Evolutionary conservation across 2,888 invertebrate species (phyloP).

Genomic region (Pomacea canaliculata): DNA sequence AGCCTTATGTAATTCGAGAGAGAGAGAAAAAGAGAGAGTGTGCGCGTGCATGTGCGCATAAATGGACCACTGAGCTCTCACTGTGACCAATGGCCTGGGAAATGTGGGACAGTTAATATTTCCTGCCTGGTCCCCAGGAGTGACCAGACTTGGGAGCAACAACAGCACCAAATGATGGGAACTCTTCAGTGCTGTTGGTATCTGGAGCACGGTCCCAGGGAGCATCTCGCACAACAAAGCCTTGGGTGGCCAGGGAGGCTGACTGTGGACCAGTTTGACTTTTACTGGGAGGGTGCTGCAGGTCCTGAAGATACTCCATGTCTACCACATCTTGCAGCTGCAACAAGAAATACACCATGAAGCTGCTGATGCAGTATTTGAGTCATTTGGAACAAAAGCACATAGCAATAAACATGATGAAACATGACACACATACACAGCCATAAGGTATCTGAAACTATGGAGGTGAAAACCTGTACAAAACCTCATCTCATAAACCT

Average conservation of each 20-base stretch:
- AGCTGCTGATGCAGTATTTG: background rate
- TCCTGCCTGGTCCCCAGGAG: slow-evolving; percentile 52
- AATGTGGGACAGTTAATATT: background rate
- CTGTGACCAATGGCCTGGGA: background rate
- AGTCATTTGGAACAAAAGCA: too few relatives aligned
- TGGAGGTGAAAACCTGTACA: too few relatives aligned
- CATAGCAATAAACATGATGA: too few relatives aligned
- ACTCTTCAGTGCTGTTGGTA: slow-evolving; percentile 69
- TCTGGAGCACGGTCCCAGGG: slow-evolving; percentile 68
- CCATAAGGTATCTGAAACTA: too few relatives aligned
- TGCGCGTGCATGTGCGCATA: background rate
- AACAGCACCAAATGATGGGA: slow-evolving; percentile 61
- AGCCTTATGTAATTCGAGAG: too few relatives aligned
- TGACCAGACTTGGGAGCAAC: slow-evolving; percentile 50
- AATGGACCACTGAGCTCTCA: background rate
- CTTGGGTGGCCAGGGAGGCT: slow-evolving; percentile 33
- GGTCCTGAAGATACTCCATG: slow-evolving; percentile 62
- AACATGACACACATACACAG: too few relatives aligned
- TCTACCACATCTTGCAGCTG: slow-evolving; percentile 71
- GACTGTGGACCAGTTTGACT: slow-evolving; percentile 17
- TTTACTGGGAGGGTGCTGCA: slow-evolving; percentile 62
- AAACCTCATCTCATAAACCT: too few relatives aligned
- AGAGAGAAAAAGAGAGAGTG: background rate
- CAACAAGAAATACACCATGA: background rate
- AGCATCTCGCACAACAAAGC: slow-evolving; percentile 67